Conservation (phyloP, 2,113 vertebrate species). For the Larimichthys crocea region DNA sequence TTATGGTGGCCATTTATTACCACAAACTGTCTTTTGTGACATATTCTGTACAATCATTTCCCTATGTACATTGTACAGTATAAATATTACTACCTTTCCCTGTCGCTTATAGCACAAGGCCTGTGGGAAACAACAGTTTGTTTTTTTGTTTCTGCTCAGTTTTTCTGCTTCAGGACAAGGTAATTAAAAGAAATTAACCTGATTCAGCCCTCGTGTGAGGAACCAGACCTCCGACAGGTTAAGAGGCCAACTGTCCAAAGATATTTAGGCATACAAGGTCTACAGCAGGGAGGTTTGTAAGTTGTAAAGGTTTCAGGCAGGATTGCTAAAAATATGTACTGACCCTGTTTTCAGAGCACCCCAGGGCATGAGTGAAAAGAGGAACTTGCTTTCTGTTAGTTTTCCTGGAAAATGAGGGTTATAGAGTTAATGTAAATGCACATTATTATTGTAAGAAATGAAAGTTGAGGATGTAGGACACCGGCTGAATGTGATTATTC, state of each 20-base stretch:
- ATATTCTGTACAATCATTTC: constrained; percentile 15
- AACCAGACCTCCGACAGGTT: constrained; percentile 28
- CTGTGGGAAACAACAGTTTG: not conserved
- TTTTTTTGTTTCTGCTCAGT: not conserved
- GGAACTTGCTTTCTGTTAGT: constrained; percentile 30
- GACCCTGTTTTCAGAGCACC: constrained; percentile 62
- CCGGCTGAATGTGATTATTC: constrained; percentile 44
- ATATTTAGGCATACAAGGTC: constrained; percentile 57
- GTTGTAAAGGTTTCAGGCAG: constrained; percentile 66
- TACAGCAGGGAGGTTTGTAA: constrained; percentile 38
- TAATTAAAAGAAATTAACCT: constrained; percentile 20
- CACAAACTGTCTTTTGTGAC: constrained; percentile 1
- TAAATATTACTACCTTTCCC: constrained; percentile 22
- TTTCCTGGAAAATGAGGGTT: constrained; percentile 46
- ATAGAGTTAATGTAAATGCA: constrained; percentile 36
- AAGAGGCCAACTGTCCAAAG: constrained; percentile 24
- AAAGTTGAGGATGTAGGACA: constrained; percentile 33
- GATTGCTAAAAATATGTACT: constrained; percentile 59
- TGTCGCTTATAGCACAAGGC: constrained; percentile 4
- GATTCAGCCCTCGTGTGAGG: constrained; percentile 33
- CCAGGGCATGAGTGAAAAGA: constrained; percentile 36
- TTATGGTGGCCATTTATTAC: constrained; percentile 31
- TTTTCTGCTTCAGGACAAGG: constrained; percentile 1
- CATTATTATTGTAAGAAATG: constrained; percentile 12
- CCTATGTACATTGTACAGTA: constrained; percentile 26